Conservation (phyloP, 2,113 vertebrate genomes). For the Hirundichthys speculiger region DNA sequence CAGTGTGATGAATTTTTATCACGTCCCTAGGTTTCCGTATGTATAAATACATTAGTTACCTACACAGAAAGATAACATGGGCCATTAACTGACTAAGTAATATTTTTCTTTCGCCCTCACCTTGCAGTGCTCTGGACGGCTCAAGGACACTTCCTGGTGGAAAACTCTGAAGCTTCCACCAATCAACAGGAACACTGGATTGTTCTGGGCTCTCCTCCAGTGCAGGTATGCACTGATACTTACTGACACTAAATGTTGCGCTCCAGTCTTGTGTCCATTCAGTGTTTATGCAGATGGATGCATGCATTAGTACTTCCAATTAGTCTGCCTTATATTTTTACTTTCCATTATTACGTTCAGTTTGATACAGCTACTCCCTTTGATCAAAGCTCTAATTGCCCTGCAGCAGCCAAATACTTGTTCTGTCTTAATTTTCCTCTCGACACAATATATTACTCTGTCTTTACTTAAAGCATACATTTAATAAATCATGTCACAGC, state of each 20-base stretch:
- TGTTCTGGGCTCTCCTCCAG: constrained; percentile 98
- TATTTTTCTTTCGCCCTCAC: background rate
- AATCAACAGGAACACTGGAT: constrained; percentile 96
- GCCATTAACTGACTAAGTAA: constrained; percentile 32
- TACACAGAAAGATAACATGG: constrained; percentile 8
- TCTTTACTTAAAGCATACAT: constrained; percentile 5
- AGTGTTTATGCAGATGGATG: no score
- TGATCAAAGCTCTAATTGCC: constrained; percentile 24
- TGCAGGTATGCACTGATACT: constrained; percentile 85
- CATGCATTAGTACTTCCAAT: no score
- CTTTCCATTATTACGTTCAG: background rate
- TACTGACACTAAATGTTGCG: background rate
- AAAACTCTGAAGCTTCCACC: constrained; percentile 93
- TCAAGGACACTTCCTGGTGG: constrained; percentile 93
- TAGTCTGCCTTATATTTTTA: background rate
- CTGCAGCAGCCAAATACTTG: background rate
- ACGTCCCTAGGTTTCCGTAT: constrained; percentile 17
- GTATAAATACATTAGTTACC: constrained; percentile 42
- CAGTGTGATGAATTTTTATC: constrained; percentile 41
- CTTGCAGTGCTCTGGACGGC: constrained; percentile 94
- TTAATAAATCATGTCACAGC: constrained; percentile 4
- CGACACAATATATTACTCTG: constrained; percentile 20
- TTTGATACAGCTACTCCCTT: constrained; percentile 18
- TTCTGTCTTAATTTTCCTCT: constrained; percentile 4
- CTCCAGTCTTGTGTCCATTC: no score